Percentiles rank a stretch among this genome's conserved stretches.
phyloP scores from a whole-genome alignment of 92 coral and sea anemone genomes.

The Heteractis magnifica region DNA sequence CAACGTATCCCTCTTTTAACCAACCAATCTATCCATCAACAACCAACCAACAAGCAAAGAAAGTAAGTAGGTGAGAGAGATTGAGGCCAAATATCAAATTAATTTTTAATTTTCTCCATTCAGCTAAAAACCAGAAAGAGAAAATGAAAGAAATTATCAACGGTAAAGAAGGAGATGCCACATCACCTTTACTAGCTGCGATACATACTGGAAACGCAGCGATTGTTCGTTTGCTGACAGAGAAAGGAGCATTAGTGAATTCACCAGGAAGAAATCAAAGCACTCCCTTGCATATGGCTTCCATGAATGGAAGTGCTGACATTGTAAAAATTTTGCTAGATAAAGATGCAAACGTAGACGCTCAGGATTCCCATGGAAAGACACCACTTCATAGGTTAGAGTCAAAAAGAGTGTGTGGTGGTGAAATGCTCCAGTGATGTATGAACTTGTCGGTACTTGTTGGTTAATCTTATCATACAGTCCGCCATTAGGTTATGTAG shows the following conservation, averaged over 20 bases:
- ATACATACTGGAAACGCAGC: constrained; percentile 35
- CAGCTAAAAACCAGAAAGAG: constrained; percentile 20
- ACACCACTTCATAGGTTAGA: constrained; percentile 57
- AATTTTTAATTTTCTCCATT: neutral
- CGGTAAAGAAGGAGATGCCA: constrained; percentile 21
- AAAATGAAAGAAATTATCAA: constrained; percentile 32
- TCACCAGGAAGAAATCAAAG: constrained; percentile 25
- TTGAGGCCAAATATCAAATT: too few relatives aligned
- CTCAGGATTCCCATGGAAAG: constrained; percentile 32
- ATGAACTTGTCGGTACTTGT: too few relatives aligned
- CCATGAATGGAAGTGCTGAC: constrained; percentile 35
- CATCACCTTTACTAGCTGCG: constrained; percentile 50
- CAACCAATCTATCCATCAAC: neutral
- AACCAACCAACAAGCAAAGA: neutral
- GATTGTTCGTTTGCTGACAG: constrained; percentile 24
- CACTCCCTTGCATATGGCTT: constrained; percentile 56
- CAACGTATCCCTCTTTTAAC: neutral
- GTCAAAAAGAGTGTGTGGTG: too few relatives aligned
- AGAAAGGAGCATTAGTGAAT: constrained; percentile 49
- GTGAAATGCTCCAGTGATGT: too few relatives aligned
- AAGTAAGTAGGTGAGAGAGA: too few relatives aligned
- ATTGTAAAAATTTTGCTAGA: constrained; percentile 37
- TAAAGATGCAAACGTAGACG: constrained; percentile 27
- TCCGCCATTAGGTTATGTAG: too few relatives aligned
- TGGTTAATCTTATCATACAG: too few relatives aligned